Conservation (phyloP, 1,140 invertebrate species). For the Nebria ingens region DNA sequence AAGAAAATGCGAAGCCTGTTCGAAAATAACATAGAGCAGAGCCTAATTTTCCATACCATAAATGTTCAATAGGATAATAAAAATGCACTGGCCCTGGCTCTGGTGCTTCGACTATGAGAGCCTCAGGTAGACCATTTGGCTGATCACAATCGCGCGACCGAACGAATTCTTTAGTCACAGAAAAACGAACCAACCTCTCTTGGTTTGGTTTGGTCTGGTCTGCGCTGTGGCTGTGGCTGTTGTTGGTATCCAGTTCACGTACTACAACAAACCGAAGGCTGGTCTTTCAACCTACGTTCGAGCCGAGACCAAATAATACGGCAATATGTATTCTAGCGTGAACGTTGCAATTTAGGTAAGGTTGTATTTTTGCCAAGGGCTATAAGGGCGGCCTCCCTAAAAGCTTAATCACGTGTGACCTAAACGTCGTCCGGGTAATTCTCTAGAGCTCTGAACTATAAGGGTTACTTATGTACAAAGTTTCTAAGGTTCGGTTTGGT, state of each 20-base stretch:
- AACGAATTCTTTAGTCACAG: constrained; percentile 8
- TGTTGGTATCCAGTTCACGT: not conserved
- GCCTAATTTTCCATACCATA: not conserved
- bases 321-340: constrained; percentile 2
- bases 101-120: not conserved
- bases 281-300: not conserved
- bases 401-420: constrained; percentile 8
- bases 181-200: constrained; percentile 5
- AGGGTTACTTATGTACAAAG: too few species aligned
- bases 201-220: not conserved
- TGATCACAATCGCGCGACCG: not conserved
- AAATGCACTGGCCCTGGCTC: not conserved
- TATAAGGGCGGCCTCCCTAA: not conserved
- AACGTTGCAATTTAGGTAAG: constrained; percentile 8
- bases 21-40: too few species aligned
- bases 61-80: not conserved
- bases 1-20: not conserved
- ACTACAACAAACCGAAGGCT: not conserved
- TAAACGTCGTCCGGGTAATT: not conserved
- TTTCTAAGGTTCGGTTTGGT: too few species aligned
- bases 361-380: constrained; percentile 8
- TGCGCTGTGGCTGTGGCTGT: too few species aligned
- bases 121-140: too few species aligned
- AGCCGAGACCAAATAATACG: not conserved
- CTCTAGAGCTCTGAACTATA: not conserved